A percentile compares a stretch with the other conserved stretches of the same genome.
Evolutionary conservation across 2,797 vertebrate genomes (phyloP).

Genomic region (Halcyon chelicuti): DNA sequence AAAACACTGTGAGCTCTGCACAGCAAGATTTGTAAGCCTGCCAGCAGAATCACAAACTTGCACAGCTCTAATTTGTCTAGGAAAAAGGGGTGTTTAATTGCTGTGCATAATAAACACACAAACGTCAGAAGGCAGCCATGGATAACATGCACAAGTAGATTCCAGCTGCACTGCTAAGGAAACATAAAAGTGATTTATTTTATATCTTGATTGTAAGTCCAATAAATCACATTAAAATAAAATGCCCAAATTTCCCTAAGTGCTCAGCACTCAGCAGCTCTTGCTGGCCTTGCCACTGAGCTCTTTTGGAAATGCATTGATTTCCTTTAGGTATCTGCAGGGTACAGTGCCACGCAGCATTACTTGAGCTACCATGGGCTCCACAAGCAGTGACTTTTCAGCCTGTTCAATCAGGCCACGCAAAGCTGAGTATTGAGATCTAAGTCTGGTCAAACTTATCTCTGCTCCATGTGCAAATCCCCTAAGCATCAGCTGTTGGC

Average conservation of each 20-base stretch:
- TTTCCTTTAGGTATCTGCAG: neutral
- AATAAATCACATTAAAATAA: slow-evolving; percentile 46
- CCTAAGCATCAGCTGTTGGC: neutral
- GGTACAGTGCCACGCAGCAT: neutral
- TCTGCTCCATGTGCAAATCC: neutral
- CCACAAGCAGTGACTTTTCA: neutral
- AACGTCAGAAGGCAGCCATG: slow-evolving; percentile 1
- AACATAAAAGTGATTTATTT: slow-evolving; percentile 42
- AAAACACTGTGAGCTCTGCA: slow-evolving; percentile 10
- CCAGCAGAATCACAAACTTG: slow-evolving; percentile 49
- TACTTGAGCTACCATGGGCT: neutral
- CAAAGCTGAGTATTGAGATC: neutral
- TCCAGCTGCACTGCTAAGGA: neutral
- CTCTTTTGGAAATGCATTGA: neutral
- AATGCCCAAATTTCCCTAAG: slow-evolving; percentile 41
- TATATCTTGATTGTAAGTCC: slow-evolving; percentile 9
- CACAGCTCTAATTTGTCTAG: slow-evolving; percentile 55
- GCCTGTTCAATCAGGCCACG: neutral
- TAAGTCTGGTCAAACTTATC: neutral
- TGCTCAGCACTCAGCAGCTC: slow-evolving; percentile 15
- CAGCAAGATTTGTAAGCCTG: slow-evolving; percentile 64
- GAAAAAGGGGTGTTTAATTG: slow-evolving; percentile 60
- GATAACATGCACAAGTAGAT: neutral
- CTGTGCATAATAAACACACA: slow-evolving; percentile 40
- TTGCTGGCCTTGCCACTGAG: neutral